Conservation (phyloP, 2,797 vertebrate species). For the Chelon auratus region DNA sequence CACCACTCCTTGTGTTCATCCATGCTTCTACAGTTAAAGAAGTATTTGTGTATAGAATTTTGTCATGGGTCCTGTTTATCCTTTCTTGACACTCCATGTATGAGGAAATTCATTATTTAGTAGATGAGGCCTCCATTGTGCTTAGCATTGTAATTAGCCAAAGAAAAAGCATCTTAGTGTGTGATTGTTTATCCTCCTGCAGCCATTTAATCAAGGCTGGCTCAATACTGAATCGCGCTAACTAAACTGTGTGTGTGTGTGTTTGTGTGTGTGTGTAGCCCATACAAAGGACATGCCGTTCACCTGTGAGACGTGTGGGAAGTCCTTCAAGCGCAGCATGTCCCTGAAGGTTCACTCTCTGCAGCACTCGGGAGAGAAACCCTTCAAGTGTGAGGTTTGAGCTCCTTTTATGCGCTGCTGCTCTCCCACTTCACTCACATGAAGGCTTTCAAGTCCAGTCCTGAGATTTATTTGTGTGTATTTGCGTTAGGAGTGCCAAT, state of each 20-base stretch:
- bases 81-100: constrained; percentile 17
- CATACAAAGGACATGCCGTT: constrained; percentile 99
- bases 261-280: constrained; percentile 78
- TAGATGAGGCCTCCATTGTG: constrained; percentile 38
- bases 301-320: constrained; percentile 97
- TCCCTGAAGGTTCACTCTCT: constrained; percentile 97
- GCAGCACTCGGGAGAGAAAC: constrained; percentile 97
- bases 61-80: neutral
- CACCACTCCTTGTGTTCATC: constrained; percentile 13
- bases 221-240: constrained; percentile 31
- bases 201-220: constrained; percentile 22
- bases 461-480: neutral
- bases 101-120: constrained; percentile 51
- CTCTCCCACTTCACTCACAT: constrained; percentile 17
- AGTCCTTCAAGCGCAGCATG: constrained; percentile 99
- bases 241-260: constrained; percentile 32
- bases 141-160: constrained; percentile 22
- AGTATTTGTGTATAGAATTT: neutral
- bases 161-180: constrained; percentile 20
- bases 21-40: constrained; percentile 7
- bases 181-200: constrained; percentile 26
- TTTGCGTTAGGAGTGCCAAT: too few relatives aligned
- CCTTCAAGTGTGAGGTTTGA: constrained; percentile 96
- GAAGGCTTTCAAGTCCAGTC: constrained; percentile 15
- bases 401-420: constrained; percentile 38